These are phyloP conservation scores for Danio jaintianensis DNA, from an alignment of 2,797 vertebrate genomes.

Conservation along the genomic window DNA sequence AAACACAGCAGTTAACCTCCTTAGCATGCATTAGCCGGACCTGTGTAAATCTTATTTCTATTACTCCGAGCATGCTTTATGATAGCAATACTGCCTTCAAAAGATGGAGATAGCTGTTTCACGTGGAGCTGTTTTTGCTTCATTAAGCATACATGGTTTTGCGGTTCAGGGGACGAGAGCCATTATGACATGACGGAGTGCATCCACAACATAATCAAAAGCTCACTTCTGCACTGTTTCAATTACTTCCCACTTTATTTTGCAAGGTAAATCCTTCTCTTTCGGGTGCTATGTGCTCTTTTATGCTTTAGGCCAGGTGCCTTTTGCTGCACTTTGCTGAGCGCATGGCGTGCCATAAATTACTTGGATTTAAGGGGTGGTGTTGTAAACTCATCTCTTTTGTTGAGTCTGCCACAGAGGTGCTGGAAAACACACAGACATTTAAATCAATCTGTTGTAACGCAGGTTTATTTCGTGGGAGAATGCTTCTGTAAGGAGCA, in stretches of 20 bases:
- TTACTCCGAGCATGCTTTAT: slow-evolving; percentile 75
- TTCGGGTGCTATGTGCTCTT: slow-evolving; percentile 38
- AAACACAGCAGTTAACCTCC: slow-evolving; percentile 80
- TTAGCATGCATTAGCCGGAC: slow-evolving; percentile 72
- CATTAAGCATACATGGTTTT: slow-evolving; percentile 73
- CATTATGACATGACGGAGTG: slow-evolving; percentile 65
- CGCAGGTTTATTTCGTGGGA: slow-evolving; percentile 53
- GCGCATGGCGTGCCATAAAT: slow-evolving; percentile 54
- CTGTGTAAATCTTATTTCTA: slow-evolving; percentile 79
- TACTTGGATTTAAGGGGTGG: slow-evolving; percentile 33
- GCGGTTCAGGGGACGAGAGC: slow-evolving; percentile 65
- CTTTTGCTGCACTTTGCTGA: slow-evolving; percentile 52
- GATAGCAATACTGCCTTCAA: slow-evolving; percentile 70
- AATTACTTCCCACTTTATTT: slow-evolving; percentile 65
- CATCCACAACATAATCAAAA: slow-evolving; percentile 67
- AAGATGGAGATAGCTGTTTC: slow-evolving; percentile 72
- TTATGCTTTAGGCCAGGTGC: slow-evolving; percentile 51
- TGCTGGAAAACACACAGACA: slow-evolving; percentile 53
- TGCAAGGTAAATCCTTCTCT: slow-evolving; percentile 42
- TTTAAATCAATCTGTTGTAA: slow-evolving; percentile 62
- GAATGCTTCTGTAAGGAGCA: slow-evolving; percentile 53
- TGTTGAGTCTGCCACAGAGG: slow-evolving; percentile 40
- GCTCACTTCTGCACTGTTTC: slow-evolving; percentile 63
- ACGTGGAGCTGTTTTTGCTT: slow-evolving; percentile 75
- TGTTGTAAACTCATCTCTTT: slow-evolving; percentile 54